Evolutionary conservation across 2,113 vertebrate genomes (phyloP).

Genomic region (Agapornis roseicollis): DNA sequence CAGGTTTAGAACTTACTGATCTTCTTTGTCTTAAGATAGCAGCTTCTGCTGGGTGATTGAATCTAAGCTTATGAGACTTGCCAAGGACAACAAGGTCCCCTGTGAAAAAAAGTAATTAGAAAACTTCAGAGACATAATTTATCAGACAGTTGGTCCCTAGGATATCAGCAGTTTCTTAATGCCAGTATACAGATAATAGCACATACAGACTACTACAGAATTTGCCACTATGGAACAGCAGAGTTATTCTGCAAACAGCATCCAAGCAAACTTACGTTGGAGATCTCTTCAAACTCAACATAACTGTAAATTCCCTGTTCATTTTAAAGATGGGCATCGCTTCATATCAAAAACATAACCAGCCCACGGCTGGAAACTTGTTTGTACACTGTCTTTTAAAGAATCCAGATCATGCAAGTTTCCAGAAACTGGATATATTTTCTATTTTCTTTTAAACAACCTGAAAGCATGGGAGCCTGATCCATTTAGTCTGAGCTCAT

Average conservation of each 20-base stretch:
- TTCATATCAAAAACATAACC: background rate
- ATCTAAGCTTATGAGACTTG: slow-evolving; percentile 89
- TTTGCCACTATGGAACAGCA: background rate
- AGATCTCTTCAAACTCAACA: background rate
- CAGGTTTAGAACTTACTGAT: slow-evolving; percentile 76
- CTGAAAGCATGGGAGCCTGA: background rate
- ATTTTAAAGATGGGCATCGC: background rate
- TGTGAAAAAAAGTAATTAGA: slow-evolving; percentile 39
- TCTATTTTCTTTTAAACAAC: background rate
- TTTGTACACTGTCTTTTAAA: background rate
- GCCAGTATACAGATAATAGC: background rate
- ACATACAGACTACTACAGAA: background rate
- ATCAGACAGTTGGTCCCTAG: background rate
- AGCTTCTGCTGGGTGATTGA: slow-evolving; percentile 95
- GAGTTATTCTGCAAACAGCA: background rate
- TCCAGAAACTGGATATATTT: background rate
- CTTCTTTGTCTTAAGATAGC: slow-evolving; percentile 86
- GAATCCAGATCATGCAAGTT: background rate
- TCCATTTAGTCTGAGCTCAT: background rate
- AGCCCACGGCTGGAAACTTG: background rate
- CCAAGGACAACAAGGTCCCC: slow-evolving; percentile 90
- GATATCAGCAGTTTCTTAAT: background rate
- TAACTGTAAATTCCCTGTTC: background rate
- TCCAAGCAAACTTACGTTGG: background rate
- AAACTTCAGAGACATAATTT: background rate